These are phyloP conservation scores for Probosciger aterrimus DNA, from an alignment of 2,113 vertebrate species.

Conservation along the genomic window DNA sequence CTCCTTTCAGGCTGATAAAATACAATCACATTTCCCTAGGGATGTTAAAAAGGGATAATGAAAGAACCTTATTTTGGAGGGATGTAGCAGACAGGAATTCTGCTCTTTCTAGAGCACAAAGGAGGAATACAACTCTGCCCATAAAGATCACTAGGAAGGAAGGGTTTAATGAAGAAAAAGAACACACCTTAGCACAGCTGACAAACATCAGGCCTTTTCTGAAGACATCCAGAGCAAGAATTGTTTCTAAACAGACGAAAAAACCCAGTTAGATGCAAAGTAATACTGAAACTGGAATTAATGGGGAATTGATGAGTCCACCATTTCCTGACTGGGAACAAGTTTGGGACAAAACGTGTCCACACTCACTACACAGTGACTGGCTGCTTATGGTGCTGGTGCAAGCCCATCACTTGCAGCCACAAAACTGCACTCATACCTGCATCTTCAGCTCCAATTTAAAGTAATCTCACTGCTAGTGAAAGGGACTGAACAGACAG, in stretches of 20 bases:
- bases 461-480: not conserved
- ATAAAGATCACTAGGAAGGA: not conserved
- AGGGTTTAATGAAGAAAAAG: not conserved
- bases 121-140: not conserved
- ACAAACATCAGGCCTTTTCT: slow-evolving; percentile 85
- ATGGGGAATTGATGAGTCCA: not conserved
- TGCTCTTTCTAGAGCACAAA: not conserved
- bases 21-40: not conserved
- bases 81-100: not conserved
- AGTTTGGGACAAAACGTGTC: not conserved
- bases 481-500: not conserved
- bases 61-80: not conserved
- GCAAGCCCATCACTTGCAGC: not conserved
- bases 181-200: slow-evolving; percentile 89
- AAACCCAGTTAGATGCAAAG: not conserved
- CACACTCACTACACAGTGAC: fast-evolving
- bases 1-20: not conserved
- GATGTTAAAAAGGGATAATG: not conserved
- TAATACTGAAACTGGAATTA: not conserved
- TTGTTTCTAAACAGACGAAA: slow-evolving; percentile 76
- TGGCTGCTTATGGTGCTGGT: not conserved
- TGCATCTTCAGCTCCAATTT: not conserved
- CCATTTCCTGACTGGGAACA: not conserved
- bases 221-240: slow-evolving; percentile 92
- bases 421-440: not conserved